These are phyloP conservation scores for Chalcis sispes DNA, from an alignment of 2,888 invertebrate genomes.

Conservation along the genomic window DNA sequence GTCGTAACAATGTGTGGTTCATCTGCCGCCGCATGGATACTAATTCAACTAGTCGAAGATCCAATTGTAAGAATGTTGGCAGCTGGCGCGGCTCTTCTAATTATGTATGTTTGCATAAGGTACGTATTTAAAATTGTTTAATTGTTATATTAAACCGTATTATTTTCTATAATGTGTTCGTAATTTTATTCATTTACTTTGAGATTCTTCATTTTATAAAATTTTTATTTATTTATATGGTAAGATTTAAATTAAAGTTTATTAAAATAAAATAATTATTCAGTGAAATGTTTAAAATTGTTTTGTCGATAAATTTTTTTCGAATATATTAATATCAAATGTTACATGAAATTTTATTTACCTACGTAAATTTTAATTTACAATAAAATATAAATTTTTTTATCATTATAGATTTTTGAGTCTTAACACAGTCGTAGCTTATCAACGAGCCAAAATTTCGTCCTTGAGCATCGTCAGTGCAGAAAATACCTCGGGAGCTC, in stretches of 20 bases:
- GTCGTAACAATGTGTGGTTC: slow-evolving; percentile 88
- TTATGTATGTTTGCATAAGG: slow-evolving; percentile 91
- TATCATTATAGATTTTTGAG: slow-evolving; percentile 85
- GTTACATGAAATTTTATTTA: no score
- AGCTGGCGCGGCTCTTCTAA: slow-evolving; percentile 87
- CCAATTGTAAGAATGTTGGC: slow-evolving; percentile 88
- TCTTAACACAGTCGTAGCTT: slow-evolving; percentile 92
- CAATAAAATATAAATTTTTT: slow-evolving; percentile 12
- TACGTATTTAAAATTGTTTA: slow-evolving; percentile 74
- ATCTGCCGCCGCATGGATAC: slow-evolving; percentile 87
- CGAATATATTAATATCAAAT: no score
- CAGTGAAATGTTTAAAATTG: no score
- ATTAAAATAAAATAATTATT: slow-evolving; percentile 1
- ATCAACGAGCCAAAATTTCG: slow-evolving; percentile 92
- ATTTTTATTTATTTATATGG: neutral
- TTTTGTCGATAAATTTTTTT: no score
- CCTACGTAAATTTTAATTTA: neutral
- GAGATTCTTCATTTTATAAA: neutral
- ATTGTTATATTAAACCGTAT: slow-evolving; percentile 12
- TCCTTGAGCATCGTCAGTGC: slow-evolving; percentile 85
- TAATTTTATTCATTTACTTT: neutral
- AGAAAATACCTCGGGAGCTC: slow-evolving; percentile 61
- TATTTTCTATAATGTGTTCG: neutral
- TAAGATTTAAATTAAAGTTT: neutral
- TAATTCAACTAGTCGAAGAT: slow-evolving; percentile 86